Evolutionary conservation across 2,888 invertebrate genomes (phyloP), one percentile per base, ranked within the genome.

Genomic region (Melinaea menophilus): DNA sequence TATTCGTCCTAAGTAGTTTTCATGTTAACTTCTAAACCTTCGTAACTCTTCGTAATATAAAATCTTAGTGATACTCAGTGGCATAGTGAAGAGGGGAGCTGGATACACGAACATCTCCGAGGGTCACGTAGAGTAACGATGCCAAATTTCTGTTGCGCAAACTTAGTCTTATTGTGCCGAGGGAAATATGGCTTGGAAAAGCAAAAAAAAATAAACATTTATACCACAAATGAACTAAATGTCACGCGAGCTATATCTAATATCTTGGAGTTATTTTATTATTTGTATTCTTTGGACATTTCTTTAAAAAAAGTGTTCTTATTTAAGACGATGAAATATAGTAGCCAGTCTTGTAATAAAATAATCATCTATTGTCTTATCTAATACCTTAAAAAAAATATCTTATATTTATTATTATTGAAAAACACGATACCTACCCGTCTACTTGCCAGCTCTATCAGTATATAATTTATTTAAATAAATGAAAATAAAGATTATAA

Each of bases 51-150:
- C 58, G 69, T 70, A 70, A 72, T 71, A 73, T 84, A 84, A 83
- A 86, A 85, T 84, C 81, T 79, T 82, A 81, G 83, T 83, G 84
- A 84, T 82, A 69, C 82, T 81, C 75, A 79, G 83, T 77, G 77
- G 81, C 79, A 75, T 74, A 75, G 79, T 75, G 80, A 79, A 79
- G 79, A 81, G 79, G 82, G 82, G 82, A 84, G 85, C 79, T 79
- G 78, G 77, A 75, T 84, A 86, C 87, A 84, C 86, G 85, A 84
- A 84, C 85, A 86, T 83, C 80, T 79, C 77, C 70, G 76, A 75
- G 78, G 85, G 89, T 88, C 89, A 89, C 87, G 88, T 88, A 84
- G 76, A 75, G 79, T 78, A 74, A 78, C 80, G 78, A 83, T 80
- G 80, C 82, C 77, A 84, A 82, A 86, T 85, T 84, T 86, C 83